phyloP scores from a whole-genome alignment of 2,888 invertebrate species.

The Luffia ferchaultella region DNA sequence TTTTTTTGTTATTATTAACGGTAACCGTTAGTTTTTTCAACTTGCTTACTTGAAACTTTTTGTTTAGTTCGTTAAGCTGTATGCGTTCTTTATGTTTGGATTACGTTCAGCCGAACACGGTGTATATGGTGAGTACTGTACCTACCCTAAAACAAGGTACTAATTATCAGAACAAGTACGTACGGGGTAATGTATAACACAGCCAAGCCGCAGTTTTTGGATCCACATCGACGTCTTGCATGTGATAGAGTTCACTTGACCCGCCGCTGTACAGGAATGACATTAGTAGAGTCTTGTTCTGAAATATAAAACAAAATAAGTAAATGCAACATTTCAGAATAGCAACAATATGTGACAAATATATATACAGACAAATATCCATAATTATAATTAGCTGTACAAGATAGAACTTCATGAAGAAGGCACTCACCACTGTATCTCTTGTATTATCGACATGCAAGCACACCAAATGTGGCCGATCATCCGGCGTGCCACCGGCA shows the following conservation, averaged over 20 bases:
- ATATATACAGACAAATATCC: neutral
- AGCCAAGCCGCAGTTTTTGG: conserved; percentile 90
- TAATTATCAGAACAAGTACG: too few species aligned
- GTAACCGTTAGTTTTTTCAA: too few species aligned
- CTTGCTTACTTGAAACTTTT: too few species aligned
- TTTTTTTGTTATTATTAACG: too few species aligned
- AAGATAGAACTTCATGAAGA: neutral
- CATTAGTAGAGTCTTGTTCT: conserved; percentile 90
- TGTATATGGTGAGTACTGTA: too few species aligned
- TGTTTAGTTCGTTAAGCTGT: too few species aligned
- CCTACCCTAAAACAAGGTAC: too few species aligned
- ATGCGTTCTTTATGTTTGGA: too few species aligned
- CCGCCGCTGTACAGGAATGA: conserved; percentile 87
- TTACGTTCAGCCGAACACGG: too few species aligned
- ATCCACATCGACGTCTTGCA: conserved; percentile 87
- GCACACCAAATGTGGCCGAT: conserved; percentile 77
- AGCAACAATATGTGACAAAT: neutral
- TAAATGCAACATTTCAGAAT: neutral
- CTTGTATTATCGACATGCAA: conserved; percentile 95
- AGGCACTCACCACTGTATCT: conserved; percentile 77
- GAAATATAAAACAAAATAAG: conserved; percentile 27
- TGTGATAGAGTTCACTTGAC: conserved; percentile 80
- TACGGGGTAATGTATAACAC: conserved; percentile 81
- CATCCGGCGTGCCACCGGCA: conserved; percentile 45
- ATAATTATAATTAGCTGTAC: neutral